Percentiles rank a stretch among this genome's conserved stretches.
These are phyloP conservation scores for Pangasius mekongensis DNA, from an alignment of 2,797 vertebrate species.

Conservation along the genomic window DNA sequence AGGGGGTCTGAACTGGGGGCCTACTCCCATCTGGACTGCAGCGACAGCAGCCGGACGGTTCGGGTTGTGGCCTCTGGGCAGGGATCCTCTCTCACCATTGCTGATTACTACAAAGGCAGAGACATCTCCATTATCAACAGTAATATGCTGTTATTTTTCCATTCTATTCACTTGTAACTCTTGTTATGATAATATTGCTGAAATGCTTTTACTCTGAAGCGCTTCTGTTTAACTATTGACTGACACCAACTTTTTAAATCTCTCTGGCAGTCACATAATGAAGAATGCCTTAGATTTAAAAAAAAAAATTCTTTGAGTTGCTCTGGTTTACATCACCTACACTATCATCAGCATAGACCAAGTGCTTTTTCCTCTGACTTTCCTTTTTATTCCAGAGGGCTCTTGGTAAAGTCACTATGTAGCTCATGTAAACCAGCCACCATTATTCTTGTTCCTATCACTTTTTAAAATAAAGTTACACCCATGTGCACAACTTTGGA, in stretches of 20 bases:
- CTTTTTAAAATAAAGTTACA: too few species aligned
- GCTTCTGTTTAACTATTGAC: too few species aligned
- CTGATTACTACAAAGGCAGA: conserved; percentile 92
- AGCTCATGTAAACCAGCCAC: neutral
- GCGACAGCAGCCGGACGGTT: conserved; percentile 90
- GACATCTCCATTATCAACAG: conserved; percentile 91
- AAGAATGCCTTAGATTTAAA: too few species aligned
- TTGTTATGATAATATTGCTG: neutral
- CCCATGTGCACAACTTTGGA: too few species aligned
- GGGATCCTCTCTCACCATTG: conserved; percentile 86
- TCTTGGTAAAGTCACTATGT: neutral
- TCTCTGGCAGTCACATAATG: too few species aligned
- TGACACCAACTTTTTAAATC: too few species aligned
- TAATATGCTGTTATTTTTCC: conserved; percentile 68
- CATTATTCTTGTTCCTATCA: too few species aligned
- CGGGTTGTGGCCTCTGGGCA: conserved; percentile 90
- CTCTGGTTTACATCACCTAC: neutral
- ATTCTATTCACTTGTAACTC: neutral
- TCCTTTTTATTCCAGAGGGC: neutral
- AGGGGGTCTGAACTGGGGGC: conserved; percentile 80
- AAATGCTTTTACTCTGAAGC: too few species aligned
- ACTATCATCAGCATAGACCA: neutral
- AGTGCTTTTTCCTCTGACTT: neutral
- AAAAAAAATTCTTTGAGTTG: too few species aligned
- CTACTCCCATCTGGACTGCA: conserved; percentile 84